Conservation (phyloP, 2,888 invertebrate species). For the Scaptomyza polygonia region DNA sequence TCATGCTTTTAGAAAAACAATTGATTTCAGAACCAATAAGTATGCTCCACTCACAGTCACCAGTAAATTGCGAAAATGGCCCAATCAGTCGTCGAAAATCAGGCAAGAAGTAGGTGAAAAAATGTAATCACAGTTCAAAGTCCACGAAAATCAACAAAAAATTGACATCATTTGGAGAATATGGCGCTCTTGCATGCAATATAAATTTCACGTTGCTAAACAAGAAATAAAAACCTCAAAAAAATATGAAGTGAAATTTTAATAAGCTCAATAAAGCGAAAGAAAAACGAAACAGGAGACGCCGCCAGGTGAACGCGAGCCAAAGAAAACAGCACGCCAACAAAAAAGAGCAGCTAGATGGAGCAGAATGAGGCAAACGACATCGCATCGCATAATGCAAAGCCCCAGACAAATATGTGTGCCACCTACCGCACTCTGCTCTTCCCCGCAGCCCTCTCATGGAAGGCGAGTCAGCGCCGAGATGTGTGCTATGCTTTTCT, state of each 20-base stretch:
- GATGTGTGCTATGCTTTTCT: conserved; percentile 61
- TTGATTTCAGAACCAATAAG: neutral
- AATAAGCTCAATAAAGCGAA: conserved; percentile 61
- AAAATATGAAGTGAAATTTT: conserved; percentile 60
- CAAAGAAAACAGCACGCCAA: conserved; percentile 31
- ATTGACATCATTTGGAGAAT: conserved; percentile 49
- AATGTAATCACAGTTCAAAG: conserved; percentile 60
- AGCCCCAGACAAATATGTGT: conserved; percentile 66
- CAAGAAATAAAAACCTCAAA: conserved; percentile 14
- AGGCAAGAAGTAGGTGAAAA: conserved; percentile 27
- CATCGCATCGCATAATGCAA: conserved; percentile 59
- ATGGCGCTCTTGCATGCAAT: conserved; percentile 13
- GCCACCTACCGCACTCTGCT: neutral
- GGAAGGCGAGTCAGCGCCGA: conserved; percentile 32
- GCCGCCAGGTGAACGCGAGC: conserved; percentile 48
- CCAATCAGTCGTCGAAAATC: conserved; percentile 42
- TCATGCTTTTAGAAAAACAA: no score
- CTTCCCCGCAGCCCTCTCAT: no score
- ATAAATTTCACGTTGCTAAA: conserved; percentile 32
- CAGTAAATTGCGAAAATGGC: conserved; percentile 22
- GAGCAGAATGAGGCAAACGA: neutral
- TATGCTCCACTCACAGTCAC: neutral
- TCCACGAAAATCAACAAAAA: conserved; percentile 12
- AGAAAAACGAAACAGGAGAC: conserved; percentile 23
- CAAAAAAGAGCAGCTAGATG: conserved; percentile 30